Evolutionary conservation across 2,797 vertebrate species (phyloP).

Genomic region (Sebastes flavidus): DNA sequence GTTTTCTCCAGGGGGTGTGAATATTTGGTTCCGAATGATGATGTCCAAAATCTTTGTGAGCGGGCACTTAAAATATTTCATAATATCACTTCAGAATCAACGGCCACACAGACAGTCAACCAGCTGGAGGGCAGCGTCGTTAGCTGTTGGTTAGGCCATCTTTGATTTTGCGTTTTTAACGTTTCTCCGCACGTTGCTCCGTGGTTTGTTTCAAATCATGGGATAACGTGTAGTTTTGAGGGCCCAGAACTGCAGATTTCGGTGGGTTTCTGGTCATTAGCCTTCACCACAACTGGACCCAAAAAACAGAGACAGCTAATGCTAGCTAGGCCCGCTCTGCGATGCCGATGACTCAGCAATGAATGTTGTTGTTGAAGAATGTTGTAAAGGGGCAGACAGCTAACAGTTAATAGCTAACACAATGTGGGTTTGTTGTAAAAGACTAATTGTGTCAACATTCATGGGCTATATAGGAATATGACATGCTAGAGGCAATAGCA

Average conservation of each 20-base stretch:
- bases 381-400: background rate
- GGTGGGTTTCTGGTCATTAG: background rate
- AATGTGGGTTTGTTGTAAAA: background rate
- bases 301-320: background rate
- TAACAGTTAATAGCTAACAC: background rate
- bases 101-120: background rate
- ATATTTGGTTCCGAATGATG: too few species aligned
- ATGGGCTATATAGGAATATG: background rate
- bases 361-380: background rate
- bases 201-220: background rate
- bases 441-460: background rate
- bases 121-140: background rate
- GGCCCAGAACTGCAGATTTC: background rate
- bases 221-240: background rate
- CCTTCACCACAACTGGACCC: background rate
- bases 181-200: background rate
- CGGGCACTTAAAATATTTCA: background rate
- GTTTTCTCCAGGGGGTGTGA: background rate
- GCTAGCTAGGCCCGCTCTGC: background rate
- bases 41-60: background rate
- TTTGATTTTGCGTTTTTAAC: background rate
- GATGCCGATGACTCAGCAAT: background rate
- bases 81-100: background rate
- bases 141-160: background rate
- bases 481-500: background rate